phyloP scores from a whole-genome alignment of 1,140 invertebrate species.

The Drosophila baimaii region DNA sequence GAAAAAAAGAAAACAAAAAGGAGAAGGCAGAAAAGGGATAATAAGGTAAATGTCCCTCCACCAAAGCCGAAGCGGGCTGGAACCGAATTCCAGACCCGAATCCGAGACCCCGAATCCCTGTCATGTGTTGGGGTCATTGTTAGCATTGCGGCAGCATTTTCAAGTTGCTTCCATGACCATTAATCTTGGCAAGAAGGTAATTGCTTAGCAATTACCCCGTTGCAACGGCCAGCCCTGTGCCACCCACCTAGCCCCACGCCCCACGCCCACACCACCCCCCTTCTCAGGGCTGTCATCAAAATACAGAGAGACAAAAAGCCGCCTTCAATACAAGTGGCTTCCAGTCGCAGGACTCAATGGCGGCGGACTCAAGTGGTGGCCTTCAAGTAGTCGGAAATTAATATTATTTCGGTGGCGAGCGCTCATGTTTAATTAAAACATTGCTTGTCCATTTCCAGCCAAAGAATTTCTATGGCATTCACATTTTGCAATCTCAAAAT shows the following conservation, averaged over 20 bases:
- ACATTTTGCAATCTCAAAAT: slow-evolving; percentile 15
- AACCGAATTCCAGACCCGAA: slow-evolving; percentile 23
- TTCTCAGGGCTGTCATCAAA: slow-evolving; percentile 16
- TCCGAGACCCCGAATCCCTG: slow-evolving; percentile 34
- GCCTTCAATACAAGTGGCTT: background rate
- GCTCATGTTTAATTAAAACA: slow-evolving; percentile 26
- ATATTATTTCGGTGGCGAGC: slow-evolving; percentile 9
- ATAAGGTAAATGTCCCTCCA: slow-evolving; percentile 9
- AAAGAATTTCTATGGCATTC: slow-evolving; percentile 12
- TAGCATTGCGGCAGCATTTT: slow-evolving; percentile 79
- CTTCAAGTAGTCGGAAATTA: slow-evolving; percentile 8
- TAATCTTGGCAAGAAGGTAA: slow-evolving; percentile 81
- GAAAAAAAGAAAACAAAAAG: background rate
- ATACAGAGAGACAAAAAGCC: slow-evolving; percentile 34
- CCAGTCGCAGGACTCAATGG: background rate
- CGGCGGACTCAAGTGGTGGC: background rate
- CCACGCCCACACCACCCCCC: background rate
- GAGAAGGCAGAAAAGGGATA: background rate
- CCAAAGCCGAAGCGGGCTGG: slow-evolving; percentile 5
- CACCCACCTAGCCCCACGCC: background rate
- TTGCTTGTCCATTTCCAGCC: slow-evolving; percentile 10
- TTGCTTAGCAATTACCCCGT: slow-evolving; percentile 80
- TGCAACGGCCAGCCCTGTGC: slow-evolving; percentile 36
- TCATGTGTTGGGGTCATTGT: slow-evolving; percentile 69
- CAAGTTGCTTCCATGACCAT: slow-evolving; percentile 71